Conservation (phyloP, 2,797 vertebrate species). For the Taenioides sp. region DNA sequence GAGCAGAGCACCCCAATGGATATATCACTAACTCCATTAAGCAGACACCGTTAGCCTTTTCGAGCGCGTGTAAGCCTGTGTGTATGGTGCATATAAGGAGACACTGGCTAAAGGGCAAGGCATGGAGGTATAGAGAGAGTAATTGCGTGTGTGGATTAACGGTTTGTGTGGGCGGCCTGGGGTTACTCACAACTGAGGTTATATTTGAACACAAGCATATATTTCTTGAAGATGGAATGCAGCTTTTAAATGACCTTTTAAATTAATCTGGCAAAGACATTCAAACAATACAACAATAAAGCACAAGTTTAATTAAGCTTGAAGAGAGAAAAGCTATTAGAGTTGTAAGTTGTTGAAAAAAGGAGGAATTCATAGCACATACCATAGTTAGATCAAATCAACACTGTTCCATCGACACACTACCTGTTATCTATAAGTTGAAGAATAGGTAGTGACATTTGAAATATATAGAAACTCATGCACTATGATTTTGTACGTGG, state of each 20-base stretch:
- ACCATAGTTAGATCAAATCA: conserved; percentile 15
- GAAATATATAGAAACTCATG: too few relatives aligned
- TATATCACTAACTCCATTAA: conserved; percentile 60
- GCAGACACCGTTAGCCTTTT: conserved; percentile 44
- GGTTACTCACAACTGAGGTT: conserved; percentile 52
- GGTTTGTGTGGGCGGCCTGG: conserved; percentile 24
- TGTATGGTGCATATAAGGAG: conserved; percentile 7
- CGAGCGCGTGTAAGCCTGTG: conserved; percentile 14
- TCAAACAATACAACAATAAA: conserved; percentile 29
- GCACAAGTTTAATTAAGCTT: conserved; percentile 5
- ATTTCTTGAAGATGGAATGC: conserved; percentile 46
- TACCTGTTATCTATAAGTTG: conserved; percentile 7
- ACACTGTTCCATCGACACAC: neutral
- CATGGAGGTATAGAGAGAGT: conserved; percentile 6
- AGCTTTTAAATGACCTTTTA: conserved; percentile 48
- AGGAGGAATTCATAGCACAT: conserved; percentile 12
- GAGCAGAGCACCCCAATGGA: conserved; percentile 49
- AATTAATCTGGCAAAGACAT: conserved; percentile 30
- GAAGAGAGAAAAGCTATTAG: conserved; percentile 21
- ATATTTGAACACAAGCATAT: conserved; percentile 56
- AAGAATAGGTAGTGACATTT: too few relatives aligned
- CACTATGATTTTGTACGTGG: too few relatives aligned
- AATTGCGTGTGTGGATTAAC: conserved; percentile 17
- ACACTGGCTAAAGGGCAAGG: conserved; percentile 11
- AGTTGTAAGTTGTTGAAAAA: conserved; percentile 13